These are phyloP conservation scores for Cryptoprocta ferox DNA, from an alignment of 2,797 vertebrate species.

Conservation along the genomic window DNA sequence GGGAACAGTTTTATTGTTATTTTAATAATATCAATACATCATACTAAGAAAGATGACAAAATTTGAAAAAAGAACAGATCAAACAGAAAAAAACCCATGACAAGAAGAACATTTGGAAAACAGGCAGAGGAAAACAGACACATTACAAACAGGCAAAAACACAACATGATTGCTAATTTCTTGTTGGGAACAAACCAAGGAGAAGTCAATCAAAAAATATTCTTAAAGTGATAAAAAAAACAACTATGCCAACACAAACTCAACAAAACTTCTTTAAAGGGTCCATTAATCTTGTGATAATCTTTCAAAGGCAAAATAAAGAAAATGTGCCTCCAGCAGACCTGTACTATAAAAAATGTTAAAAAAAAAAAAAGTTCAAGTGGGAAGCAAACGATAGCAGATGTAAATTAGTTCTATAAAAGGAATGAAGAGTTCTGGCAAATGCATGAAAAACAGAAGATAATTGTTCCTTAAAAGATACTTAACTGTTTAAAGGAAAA, in stretches of 20 bases:
- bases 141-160: background rate
- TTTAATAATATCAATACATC: background rate
- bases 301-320: background rate
- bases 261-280: background rate
- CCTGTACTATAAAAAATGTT: background rate
- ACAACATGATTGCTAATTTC: background rate
- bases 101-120: background rate
- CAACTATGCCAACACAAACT: background rate
- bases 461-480: background rate
- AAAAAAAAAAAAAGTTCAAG: background rate
- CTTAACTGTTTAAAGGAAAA: constrained; percentile 32
- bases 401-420: background rate
- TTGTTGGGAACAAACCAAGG: background rate
- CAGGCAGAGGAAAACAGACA: background rate
- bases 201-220: background rate
- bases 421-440: background rate
- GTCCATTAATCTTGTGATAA: background rate
- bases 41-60: background rate
- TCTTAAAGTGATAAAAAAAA: background rate
- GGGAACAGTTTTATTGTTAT: background rate
- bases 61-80: background rate
- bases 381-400: background rate
- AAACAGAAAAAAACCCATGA: background rate
- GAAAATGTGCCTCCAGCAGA: background rate
- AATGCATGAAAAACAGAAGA: background rate